These are phyloP conservation scores for Lepus timidus DNA, from an alignment of 2,113 vertebrate species.

Conservation along the genomic window DNA sequence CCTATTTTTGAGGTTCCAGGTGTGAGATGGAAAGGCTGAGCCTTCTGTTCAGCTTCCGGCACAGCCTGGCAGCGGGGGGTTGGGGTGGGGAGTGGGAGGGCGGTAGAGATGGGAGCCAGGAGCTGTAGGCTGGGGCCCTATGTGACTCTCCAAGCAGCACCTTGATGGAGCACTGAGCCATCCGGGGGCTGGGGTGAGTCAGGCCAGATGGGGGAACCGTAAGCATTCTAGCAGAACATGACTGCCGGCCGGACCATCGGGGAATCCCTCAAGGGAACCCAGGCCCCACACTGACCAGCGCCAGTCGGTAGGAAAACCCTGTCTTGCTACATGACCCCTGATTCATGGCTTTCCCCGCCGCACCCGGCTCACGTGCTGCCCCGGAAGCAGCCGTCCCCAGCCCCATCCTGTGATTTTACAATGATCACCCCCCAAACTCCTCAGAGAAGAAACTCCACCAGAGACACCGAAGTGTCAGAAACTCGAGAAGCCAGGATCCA, in stretches of 20 bases:
- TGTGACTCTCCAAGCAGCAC: conserved; percentile 6
- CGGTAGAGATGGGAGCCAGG: no score
- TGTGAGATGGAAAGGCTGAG: background rate
- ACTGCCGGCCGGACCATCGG: background rate
- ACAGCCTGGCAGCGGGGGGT: background rate
- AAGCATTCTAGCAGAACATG: background rate
- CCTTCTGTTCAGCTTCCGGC: background rate
- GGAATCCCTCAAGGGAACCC: conserved; percentile 80
- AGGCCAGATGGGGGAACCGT: conserved; percentile 41
- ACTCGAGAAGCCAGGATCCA: background rate
- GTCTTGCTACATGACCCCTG: conserved; percentile 81
- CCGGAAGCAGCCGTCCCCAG: background rate
- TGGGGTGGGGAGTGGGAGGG: background rate
- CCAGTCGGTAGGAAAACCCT: conserved; percentile 72
- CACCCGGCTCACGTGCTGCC: conserved; percentile 55
- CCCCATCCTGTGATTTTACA: conserved; percentile 2
- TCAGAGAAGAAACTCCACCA: background rate
- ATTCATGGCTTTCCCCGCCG: conserved; percentile 73
- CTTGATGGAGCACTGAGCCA: conserved; percentile 54
- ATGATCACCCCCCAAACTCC: background rate
- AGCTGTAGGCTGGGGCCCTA: background rate
- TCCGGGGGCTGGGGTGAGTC: conserved; percentile 68
- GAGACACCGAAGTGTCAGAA: background rate
- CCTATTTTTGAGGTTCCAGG: conserved; percentile 20
- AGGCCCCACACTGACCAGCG: conserved; percentile 59